Evolutionary conservation across 1,140 invertebrate species (phyloP), one percentile per base, ranked within the genome.

Genomic region (Dreissena rostriformis): DNA sequence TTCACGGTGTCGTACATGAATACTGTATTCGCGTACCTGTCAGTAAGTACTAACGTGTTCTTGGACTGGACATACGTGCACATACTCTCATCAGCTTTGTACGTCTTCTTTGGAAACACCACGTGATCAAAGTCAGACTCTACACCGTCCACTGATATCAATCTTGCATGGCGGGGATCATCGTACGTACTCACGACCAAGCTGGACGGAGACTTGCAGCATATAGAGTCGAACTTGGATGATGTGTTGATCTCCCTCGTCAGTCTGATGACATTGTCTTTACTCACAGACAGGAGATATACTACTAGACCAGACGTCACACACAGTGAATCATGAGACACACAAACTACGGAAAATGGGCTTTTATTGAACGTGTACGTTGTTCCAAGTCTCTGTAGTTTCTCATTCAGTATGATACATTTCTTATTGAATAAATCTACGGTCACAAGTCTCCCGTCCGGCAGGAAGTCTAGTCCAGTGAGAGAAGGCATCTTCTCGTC

Each of bases 181-280:
- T 72, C 10, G 24, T 49, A 72, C n/a, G 70, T 72, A 28, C 70
- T 52, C n/a, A 51, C 70, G 39, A 72, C 70, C 51, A 72, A 49
- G 22, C 51, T 6, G n/a, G 5, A n/a, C 1, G 51, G n/a, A 49
- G 51, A n/a, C 39, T 49, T 51, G n/a, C 51, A 14, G 26, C 70
- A 52, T 7, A 72, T 72, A 8, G 70, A 52, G 39, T 52, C 24
- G 51, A 52, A 39, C 11, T 72, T 72, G 19, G 70, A 28, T 19
- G 70, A 22, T 51, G 19, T n/a, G 19, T 15, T 19, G 6, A 52
- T n/a, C n/a, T 49, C 24, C 26, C 28, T 15, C 12, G 5, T 52
- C 7, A 22, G 2, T 14, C 11, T 72, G 51, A 72, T 51, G 22
- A n/a, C 17, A 52, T 72, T 72, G 12, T 5, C 24, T 10, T 15